Evolutionary conservation across 1,140 invertebrate genomes (phyloP).

Genomic region (Goniozus legneri): DNA sequence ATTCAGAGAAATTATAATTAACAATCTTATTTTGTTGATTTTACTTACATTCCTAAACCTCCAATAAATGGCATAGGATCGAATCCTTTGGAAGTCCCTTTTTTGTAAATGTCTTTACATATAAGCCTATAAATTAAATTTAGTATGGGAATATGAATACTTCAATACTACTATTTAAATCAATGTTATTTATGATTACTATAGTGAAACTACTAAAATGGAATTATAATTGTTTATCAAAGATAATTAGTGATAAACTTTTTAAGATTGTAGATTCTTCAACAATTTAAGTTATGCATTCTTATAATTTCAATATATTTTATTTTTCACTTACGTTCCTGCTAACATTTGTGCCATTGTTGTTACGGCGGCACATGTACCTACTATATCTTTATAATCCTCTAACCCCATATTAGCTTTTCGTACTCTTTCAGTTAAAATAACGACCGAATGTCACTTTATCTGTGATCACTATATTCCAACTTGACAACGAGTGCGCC

Average conservation of each 20-base stretch:
- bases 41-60: conserved; percentile 71
- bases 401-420: conserved; percentile 46
- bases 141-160: background rate
- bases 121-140: conserved; percentile 54
- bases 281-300: conserved; percentile 1
- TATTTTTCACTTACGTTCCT: conserved; percentile 44
- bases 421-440: no score
- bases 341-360: conserved; percentile 51
- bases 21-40: conserved; percentile 8
- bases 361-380: conserved; percentile 34
- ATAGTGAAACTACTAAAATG: background rate
- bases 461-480: no score
- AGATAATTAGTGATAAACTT: background rate
- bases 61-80: conserved; percentile 69
- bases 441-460: no score
- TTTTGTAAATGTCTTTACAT: conserved; percentile 67
- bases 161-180: no score
- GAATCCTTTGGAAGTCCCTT: conserved; percentile 60
- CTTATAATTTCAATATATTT: background rate
- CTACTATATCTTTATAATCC: conserved; percentile 51
- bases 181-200: background rate
- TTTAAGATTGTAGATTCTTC: conserved; percentile 2
- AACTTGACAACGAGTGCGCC: no score
- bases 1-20: conserved; percentile 15
- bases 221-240: background rate